Conservation (phyloP, 2,113 vertebrate genomes). For the Podilymbus podiceps region DNA sequence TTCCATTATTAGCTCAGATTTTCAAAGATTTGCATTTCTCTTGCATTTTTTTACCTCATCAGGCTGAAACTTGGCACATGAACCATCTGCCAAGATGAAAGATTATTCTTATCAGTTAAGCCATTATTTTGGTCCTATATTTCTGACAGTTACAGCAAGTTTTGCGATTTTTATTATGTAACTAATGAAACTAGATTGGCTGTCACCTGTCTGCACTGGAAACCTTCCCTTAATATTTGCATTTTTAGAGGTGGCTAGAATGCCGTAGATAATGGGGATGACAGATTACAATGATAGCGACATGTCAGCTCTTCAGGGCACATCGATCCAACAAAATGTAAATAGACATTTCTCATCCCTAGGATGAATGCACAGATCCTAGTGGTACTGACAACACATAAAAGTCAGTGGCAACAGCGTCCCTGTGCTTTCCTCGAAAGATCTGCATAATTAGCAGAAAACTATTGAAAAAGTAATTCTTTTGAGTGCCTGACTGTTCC, state of each 20-base stretch:
- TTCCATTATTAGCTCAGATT: not conserved
- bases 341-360: conserved; percentile 37
- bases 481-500: not conserved
- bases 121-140: not conserved
- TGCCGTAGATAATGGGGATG: not conserved
- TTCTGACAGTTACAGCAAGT: conserved; percentile 25
- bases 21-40: not conserved
- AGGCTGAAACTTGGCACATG: not conserved
- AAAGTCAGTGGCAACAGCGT: accelerated
- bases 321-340: conserved; percentile 24
- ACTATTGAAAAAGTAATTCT: not conserved
- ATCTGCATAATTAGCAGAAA: not conserved
- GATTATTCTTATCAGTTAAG: not conserved
- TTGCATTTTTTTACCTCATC: not conserved
- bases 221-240: not conserved
- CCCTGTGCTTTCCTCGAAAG: not conserved
- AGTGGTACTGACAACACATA: not conserved
- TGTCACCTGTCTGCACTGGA: conserved; percentile 12
- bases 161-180: not conserved
- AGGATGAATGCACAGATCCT: not conserved
- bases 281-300: not conserved
- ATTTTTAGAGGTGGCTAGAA: not conserved
- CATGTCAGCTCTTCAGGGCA: not conserved
- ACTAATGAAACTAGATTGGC: conserved; percentile 26
- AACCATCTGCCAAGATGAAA: conserved; percentile 7